Conservation (phyloP, 2,113 vertebrate genomes). For the Triplophysa dalaica region DNA sequence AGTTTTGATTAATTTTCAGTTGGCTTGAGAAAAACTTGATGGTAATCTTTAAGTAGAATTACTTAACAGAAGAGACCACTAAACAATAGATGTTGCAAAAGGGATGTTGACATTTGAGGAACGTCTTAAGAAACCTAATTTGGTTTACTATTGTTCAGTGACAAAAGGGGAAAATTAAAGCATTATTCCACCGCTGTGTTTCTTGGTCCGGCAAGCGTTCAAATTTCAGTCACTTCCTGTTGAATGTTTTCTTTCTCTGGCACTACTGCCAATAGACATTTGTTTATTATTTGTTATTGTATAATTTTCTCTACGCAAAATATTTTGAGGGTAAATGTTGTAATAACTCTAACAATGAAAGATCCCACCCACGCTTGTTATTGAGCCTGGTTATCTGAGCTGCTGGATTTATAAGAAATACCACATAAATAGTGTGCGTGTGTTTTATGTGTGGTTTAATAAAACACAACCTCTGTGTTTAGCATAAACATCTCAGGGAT, state of each 20-base stretch:
- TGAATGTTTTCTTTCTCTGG: background rate
- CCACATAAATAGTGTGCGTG: too few species aligned
- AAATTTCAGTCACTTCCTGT: slow-evolving; percentile 38
- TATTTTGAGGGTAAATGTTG: background rate
- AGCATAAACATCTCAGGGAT: too few species aligned
- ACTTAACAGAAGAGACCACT: background rate
- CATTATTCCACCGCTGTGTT: background rate
- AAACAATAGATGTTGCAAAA: background rate
- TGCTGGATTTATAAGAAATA: background rate
- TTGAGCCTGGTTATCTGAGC: too few species aligned
- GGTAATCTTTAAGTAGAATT: too few species aligned
- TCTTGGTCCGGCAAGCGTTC: background rate
- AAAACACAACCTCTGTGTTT: too few species aligned
- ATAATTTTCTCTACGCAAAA: background rate
- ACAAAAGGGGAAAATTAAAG: background rate
- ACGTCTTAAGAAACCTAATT: background rate
- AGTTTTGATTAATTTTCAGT: too few species aligned
- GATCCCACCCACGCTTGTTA: background rate
- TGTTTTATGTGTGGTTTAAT: too few species aligned
- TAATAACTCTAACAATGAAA: background rate
- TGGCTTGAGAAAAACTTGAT: too few species aligned
- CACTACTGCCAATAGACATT: background rate
- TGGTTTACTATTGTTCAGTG: background rate
- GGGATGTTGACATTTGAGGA: background rate
- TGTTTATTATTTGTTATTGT: slow-evolving; percentile 2